Percentiles rank a stretch among this genome's conserved stretches.
Conservation (phyloP, 2,888 invertebrate species). For the Hirtodrosophila trivittata region DNA sequence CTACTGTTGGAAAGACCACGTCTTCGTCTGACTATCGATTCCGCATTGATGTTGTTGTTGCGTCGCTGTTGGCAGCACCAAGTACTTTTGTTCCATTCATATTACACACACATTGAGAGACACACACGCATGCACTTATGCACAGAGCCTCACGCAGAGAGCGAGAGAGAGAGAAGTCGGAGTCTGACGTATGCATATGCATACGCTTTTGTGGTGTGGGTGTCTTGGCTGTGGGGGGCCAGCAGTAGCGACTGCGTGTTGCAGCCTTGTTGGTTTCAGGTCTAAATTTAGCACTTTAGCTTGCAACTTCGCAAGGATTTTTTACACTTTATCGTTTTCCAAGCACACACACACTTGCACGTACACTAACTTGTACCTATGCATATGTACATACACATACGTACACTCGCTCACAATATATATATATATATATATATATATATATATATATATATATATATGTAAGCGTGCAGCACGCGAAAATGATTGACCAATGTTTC, state of each 20-base stretch:
- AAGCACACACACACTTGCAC: constrained; percentile 14
- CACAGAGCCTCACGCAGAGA: constrained; percentile 42
- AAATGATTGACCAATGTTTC: constrained; percentile 32
- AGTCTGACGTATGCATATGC: constrained; percentile 54
- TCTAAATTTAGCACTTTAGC: constrained; percentile 75
- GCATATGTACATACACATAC: constrained; percentile 2
- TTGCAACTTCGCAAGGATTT: constrained; percentile 74
- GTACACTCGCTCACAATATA: constrained; percentile 8
- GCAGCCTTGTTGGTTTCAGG: constrained; percentile 74
- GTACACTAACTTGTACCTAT: constrained; percentile 15
- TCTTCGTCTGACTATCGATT: constrained; percentile 66
- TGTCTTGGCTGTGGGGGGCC: constrained; percentile 63
- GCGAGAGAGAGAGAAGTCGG: constrained; percentile 15
- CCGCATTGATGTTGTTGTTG: constrained; percentile 56
- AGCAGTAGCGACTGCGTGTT: constrained; percentile 66
- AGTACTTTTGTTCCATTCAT: constrained; percentile 77
- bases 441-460: constrained; percentile 11
- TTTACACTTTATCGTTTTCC: constrained; percentile 47
- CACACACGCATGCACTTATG: constrained; percentile 49
- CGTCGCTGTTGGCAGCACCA: constrained; percentile 47
- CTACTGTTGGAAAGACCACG: constrained; percentile 20
- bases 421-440: too few relatives aligned
- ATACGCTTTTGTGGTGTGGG: constrained; percentile 46
- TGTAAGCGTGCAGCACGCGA: constrained; percentile 40
- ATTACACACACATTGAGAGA: constrained; percentile 43